These are phyloP conservation scores for Helicolenus hilgendorfi DNA, from an alignment of 2,797 vertebrate species.

Conservation along the genomic window DNA sequence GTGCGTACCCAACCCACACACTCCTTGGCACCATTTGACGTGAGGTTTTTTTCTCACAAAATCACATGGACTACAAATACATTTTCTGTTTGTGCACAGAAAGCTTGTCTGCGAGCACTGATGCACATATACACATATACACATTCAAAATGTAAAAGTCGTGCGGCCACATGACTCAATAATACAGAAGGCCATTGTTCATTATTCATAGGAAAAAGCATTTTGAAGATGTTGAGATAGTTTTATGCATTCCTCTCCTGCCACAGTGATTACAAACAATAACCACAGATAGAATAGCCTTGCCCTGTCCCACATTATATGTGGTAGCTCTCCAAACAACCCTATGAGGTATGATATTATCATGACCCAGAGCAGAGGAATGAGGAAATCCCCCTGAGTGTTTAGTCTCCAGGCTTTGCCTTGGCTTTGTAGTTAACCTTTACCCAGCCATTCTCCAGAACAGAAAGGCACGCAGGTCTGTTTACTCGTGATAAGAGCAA, in stretches of 20 bases:
- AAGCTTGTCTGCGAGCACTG: background rate
- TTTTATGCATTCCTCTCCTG: slow-evolving; percentile 5
- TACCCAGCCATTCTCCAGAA: slow-evolving; percentile 73
- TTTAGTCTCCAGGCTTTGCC: slow-evolving; percentile 76
- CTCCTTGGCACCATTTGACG: slow-evolving; percentile 27
- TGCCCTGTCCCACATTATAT: slow-evolving; percentile 12
- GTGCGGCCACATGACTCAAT: slow-evolving; percentile 17
- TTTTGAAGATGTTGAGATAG: slow-evolving; percentile 11
- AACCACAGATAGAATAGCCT: slow-evolving; percentile 13
- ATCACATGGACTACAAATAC: background rate
- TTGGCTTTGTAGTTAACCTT: slow-evolving; percentile 86
- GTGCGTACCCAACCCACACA: slow-evolving; percentile 27
- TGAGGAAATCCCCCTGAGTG: slow-evolving; percentile 82
- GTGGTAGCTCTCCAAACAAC: slow-evolving; percentile 49
- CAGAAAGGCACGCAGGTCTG: slow-evolving; percentile 66
- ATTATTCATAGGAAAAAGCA: slow-evolving; percentile 21
- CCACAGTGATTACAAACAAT: slow-evolving; percentile 24
- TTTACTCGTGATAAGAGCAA: slow-evolving; percentile 80
- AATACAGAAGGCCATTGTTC: slow-evolving; percentile 44
- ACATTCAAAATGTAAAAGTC: background rate
- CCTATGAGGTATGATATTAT: slow-evolving; percentile 66
- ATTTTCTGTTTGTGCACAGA: background rate
- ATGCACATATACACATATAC: background rate
- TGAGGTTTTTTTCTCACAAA: slow-evolving; percentile 19
- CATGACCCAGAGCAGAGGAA: slow-evolving; percentile 69